Percentiles rank a stretch among this genome's conserved stretches.
These are phyloP conservation scores for Cochlearius cochlearius DNA, from an alignment of 2,113 vertebrate species.

Conservation along the genomic window DNA sequence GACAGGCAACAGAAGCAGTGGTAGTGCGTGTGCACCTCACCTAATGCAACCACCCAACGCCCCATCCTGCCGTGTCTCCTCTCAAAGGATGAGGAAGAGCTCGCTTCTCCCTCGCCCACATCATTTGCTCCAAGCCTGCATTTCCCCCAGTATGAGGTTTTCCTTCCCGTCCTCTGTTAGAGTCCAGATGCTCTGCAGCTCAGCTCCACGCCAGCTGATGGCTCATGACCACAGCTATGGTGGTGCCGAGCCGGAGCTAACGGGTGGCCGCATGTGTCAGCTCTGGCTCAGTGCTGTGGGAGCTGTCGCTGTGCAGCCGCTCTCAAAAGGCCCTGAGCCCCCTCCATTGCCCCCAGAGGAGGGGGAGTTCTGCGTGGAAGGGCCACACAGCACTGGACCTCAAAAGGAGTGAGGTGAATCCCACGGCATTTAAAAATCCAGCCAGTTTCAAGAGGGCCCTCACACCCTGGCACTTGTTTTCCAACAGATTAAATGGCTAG, in stretches of 20 bases:
- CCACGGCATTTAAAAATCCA: not conserved
- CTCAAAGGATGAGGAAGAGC: not conserved
- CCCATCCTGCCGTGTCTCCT: not conserved
- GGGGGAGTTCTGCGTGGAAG: rapidly evolving
- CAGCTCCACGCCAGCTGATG: not conserved
- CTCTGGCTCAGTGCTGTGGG: not conserved
- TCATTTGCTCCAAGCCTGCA: not conserved
- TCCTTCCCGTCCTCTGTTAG: not conserved
- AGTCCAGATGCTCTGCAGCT: not conserved
- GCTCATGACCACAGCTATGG: not conserved
- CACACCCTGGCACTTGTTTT: not conserved
- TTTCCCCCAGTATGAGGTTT: not conserved
- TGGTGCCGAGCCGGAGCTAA: not conserved
- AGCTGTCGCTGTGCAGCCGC: rapidly evolving
- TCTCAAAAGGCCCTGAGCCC: not conserved
- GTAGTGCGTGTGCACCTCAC: rapidly evolving
- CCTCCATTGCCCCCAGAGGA: not conserved
- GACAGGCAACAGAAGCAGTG: rapidly evolving
- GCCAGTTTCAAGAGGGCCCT: not conserved
- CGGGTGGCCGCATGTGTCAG: rapidly evolving
- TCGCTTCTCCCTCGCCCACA: not conserved
- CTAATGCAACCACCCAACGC: not conserved
- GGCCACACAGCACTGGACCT: not conserved
- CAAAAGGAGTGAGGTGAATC: not conserved
- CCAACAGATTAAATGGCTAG: not conserved